Conservation (phyloP, 2,888 invertebrate genomes). For the Drosophila stalkeri region DNA sequence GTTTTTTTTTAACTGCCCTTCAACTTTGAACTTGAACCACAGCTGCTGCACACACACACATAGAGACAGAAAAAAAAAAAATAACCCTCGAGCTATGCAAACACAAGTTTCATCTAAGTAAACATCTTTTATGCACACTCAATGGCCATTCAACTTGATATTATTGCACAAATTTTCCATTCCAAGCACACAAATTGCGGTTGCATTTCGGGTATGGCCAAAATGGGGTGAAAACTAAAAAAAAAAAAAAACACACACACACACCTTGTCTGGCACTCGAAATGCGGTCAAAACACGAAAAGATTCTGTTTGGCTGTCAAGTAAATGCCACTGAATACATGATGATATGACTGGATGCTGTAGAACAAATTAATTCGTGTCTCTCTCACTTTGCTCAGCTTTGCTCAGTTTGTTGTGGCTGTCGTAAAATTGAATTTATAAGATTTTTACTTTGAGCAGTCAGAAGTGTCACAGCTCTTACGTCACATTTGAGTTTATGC, state of each 20-base stretch:
- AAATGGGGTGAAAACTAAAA: not conserved
- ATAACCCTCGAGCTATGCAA: constrained; percentile 44
- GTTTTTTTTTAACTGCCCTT: constrained; percentile 19
- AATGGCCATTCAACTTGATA: constrained; percentile 68
- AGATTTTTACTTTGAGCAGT: not conserved
- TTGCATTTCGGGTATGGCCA: constrained; percentile 14
- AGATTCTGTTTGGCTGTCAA: constrained; percentile 9
- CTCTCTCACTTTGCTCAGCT: not conserved
- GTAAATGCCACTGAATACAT: constrained; percentile 24
- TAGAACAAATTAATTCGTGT: constrained; percentile 56
- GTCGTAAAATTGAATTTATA: constrained; percentile 23
- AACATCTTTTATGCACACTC: constrained; percentile 67
- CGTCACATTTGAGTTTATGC: not conserved
- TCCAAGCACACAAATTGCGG: constrained; percentile 24
- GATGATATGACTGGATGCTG: not conserved
- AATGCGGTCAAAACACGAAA: constrained; percentile 33
- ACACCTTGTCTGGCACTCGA: constrained; percentile 40
- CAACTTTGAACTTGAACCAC: constrained; percentile 22
- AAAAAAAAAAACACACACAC: too few relatives aligned
- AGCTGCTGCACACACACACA: constrained; percentile 20
- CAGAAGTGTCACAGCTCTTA: too few relatives aligned
- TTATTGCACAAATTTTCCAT: constrained; percentile 66
- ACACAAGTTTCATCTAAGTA: constrained; percentile 57
- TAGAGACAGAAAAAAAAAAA: constrained; percentile 31
- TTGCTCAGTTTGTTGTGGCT: not conserved